A percentile compares a stretch with the other conserved stretches of the same genome.
Evolutionary conservation across 2,797 vertebrate species (phyloP).

Genomic region (Bucorvus abyssinicus): DNA sequence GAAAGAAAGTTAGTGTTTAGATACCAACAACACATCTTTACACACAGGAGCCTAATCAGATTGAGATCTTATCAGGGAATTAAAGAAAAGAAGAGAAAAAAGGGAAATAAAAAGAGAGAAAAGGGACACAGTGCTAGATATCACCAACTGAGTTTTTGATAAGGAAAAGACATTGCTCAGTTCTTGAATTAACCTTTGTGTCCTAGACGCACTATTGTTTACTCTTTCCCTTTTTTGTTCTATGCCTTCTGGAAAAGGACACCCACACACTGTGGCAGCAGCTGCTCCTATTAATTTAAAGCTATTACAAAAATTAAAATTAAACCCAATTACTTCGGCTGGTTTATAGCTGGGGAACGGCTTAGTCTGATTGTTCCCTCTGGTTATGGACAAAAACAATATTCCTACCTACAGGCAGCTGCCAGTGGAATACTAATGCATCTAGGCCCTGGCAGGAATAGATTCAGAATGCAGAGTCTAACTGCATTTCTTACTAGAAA

Average conservation of each 20-base stretch:
- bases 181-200: constrained; percentile 82
- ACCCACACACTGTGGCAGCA: constrained; percentile 81
- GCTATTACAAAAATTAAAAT: constrained; percentile 86
- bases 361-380: constrained; percentile 85
- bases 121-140: constrained; percentile 69
- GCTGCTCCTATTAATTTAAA: constrained; percentile 84
- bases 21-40: constrained; percentile 70
- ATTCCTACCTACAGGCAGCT: constrained; percentile 79
- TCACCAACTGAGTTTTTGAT: constrained; percentile 73
- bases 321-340: constrained; percentile 86
- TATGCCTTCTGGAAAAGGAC: constrained; percentile 80
- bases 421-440: constrained; percentile 88
- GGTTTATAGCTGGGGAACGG: constrained; percentile 76
- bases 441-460: constrained; percentile 60
- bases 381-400: constrained; percentile 82
- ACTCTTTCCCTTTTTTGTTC: constrained; percentile 73
- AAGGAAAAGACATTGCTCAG: constrained; percentile 75
- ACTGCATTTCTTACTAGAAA: constrained; percentile 61
- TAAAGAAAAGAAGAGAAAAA: constrained; percentile 8
- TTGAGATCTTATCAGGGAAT: constrained; percentile 83
- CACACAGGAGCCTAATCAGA: constrained; percentile 80
- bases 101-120: not conserved
- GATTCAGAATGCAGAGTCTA: constrained; percentile 48
- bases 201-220: constrained; percentile 77
- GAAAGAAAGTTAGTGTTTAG: constrained; percentile 65